Base-by-base conservation (phyloP, 2,888 invertebrate genomes). In the Junonia oenone region DNA sequence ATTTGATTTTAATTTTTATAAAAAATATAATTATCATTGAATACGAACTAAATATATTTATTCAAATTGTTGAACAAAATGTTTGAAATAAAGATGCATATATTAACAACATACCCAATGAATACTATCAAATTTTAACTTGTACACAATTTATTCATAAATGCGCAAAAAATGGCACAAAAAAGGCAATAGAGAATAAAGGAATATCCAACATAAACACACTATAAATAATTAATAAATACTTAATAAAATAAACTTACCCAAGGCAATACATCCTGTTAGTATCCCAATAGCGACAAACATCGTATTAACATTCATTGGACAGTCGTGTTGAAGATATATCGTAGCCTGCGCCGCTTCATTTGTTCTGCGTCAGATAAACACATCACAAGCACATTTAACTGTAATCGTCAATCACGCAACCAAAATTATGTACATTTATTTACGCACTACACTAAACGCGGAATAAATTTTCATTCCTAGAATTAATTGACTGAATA, bases 331-430 rank as follows among this genome's bases (percentile, higher is more conserved):
- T 57, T 54, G 40, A 51, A 56, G 46, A 53, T 57, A 43, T 51
- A 48, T 37, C 61, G 59, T 45, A 45, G 66, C 75, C 75, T 77
- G 60, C 76, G 83, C 64, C 87, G 88, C 88, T 76, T 85, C 87
- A 88, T 88, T 85, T 75, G 84, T 80, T 67, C 70, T 43, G 69
- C 68, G 72, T 61, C 48, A 26, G 13, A 22, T 72, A 66, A 66
- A 61, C 63, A 71, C 78, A 79, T 80, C 74, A 64, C 67, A 65
- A 59, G 51, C 62, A 63, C 64, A 62, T 58, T 19, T 43, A 43
- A 26, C 43, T 43, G 22, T 26, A 43, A 8, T 26, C 43, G 2
- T 26, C 22, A 22, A 22, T 26, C 43, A 43, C 43, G 6, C 13
- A 43, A 3, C 9, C 43, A 43, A 43, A 43, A 26, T 6, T 15